phyloP scores from a whole-genome alignment of 1,140 invertebrate genomes.

The Lordiphosa stackelbergi region DNA sequence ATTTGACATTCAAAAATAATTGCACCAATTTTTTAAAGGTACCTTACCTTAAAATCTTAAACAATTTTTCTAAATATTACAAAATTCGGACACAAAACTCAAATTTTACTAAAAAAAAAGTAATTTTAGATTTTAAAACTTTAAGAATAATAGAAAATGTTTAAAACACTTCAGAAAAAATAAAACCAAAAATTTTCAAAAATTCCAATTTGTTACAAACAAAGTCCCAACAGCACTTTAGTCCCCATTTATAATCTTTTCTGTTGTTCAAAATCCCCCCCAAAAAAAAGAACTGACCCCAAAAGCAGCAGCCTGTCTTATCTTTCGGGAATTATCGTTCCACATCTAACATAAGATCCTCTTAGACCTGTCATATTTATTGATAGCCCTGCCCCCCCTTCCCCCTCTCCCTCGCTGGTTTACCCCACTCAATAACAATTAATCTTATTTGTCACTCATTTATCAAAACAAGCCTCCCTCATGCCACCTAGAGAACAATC shows the following conservation, averaged over 20 bases:
- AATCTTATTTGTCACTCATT: constrained; percentile 75
- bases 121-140: too few species aligned
- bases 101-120: too few species aligned
- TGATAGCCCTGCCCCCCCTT: constrained; percentile 21
- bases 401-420: not conserved
- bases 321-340: constrained; percentile 30
- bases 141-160: too few species aligned
- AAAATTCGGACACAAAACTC: too few species aligned
- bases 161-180: too few species aligned
- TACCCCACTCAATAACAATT: constrained; percentile 49
- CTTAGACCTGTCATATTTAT: constrained; percentile 58
- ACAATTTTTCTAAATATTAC: too few species aligned
- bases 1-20: too few species aligned
- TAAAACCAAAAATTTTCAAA: too few species aligned
- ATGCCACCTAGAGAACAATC: constrained; percentile 19
- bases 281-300: constrained; percentile 19
- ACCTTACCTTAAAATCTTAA: too few species aligned
- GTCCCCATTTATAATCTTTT: constrained; percentile 2
- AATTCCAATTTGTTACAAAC: not conserved
- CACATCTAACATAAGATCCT: constrained; percentile 55
- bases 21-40: too few species aligned
- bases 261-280: not conserved
- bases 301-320: constrained; percentile 16
- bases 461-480: constrained; percentile 37
- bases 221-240: not conserved